Evolutionary conservation across 2,797 vertebrate genomes (phyloP).

Genomic region (Knipowitschia caucasica): DNA sequence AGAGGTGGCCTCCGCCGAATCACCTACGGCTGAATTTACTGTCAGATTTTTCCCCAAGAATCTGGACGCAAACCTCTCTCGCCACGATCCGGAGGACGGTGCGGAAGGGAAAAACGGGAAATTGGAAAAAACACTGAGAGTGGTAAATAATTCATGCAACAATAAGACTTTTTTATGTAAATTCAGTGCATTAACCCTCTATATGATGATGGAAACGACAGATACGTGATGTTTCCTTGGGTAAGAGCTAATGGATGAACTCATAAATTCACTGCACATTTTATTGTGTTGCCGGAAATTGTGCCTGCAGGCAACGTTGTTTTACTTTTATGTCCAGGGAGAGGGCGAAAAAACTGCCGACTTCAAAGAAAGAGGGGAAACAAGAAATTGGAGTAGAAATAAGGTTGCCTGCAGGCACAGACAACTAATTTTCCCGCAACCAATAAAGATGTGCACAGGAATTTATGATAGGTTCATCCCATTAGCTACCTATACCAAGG

Average conservation of each 20-base stretch:
- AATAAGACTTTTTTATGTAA: constrained; percentile 99
- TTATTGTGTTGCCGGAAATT: constrained; percentile 99
- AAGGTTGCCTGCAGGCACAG: constrained; percentile 85
- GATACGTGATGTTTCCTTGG: constrained; percentile 99
- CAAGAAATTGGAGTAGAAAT: constrained; percentile 80
- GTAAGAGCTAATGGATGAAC: constrained; percentile 99
- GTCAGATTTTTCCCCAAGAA: constrained; percentile 91
- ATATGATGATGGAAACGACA: constrained; percentile 99
- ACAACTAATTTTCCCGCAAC: constrained; percentile 99
- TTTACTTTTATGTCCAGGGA: constrained; percentile 98
- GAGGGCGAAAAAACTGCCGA: constrained; percentile 86
- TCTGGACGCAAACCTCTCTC: constrained; percentile 84
- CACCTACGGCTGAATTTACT: constrained; percentile 92
- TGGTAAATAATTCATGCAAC: constrained; percentile 99
- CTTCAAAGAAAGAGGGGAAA: constrained; percentile 78
- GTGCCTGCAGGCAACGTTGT: constrained; percentile 99
- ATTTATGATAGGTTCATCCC: constrained; percentile 99
- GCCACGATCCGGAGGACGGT: constrained; percentile 59
- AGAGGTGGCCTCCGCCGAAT: constrained; percentile 61
- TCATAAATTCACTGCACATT: constrained; percentile 99
- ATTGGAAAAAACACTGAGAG: constrained; percentile 97
- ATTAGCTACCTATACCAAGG: constrained; percentile 99
- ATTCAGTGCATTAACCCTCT: constrained; percentile 99
- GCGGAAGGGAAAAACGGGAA: constrained; percentile 49
- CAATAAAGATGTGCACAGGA: constrained; percentile 99